phyloP scores from a whole-genome alignment of 2,797 vertebrate species.

The Arctocebus calabarensis region DNA sequence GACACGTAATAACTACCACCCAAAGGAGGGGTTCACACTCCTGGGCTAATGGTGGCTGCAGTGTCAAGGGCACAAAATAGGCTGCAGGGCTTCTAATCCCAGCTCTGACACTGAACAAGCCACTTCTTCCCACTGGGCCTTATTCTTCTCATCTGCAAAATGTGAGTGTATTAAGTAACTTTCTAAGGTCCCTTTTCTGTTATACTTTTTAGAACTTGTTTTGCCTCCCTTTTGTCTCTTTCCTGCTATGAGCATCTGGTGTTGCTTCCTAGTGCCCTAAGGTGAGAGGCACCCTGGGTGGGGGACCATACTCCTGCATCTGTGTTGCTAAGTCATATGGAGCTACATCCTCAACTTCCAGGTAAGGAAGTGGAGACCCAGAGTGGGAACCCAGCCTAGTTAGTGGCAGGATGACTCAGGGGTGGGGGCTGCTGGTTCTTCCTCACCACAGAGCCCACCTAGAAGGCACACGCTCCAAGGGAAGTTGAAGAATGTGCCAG shows the following conservation, averaged over 20 bases:
- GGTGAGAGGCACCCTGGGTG: background rate
- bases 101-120: background rate
- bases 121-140: background rate
- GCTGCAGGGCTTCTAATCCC: background rate
- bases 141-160: background rate
- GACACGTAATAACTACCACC: background rate
- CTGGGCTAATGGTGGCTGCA: background rate
- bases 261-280: background rate
- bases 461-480: too few species aligned
- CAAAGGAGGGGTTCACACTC: background rate
- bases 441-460: background rate
- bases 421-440: accelerated
- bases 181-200: background rate
- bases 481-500: background rate
- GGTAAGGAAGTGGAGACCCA: background rate
- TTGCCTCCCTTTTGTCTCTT: background rate
- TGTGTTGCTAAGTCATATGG: background rate
- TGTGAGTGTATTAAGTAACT: background rate
- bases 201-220: background rate
- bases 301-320: background rate
- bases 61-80: background rate
- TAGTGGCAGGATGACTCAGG: background rate
- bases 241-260: background rate
- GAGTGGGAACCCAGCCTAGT: background rate
- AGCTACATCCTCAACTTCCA: background rate